Percentiles rank a stretch among this genome's conserved stretches.
Evolutionary conservation across 2,797 vertebrate genomes (phyloP).

Genomic region (Tachyglossus aculeatus): DNA sequence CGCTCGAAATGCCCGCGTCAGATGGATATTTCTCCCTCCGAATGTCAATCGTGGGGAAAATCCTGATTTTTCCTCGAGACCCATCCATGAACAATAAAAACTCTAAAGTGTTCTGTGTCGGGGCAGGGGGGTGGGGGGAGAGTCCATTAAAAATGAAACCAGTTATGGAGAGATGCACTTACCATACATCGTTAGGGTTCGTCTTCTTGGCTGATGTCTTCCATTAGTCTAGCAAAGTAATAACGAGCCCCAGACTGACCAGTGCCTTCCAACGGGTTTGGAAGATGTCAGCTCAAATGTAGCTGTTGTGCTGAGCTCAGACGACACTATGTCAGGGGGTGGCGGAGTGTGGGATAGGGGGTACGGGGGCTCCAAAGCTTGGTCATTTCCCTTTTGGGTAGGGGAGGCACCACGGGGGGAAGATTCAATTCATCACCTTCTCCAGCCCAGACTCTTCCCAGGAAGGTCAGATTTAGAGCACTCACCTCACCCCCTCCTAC

Average conservation of each 20-base stretch:
- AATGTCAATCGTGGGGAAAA: slow-evolving; percentile 75
- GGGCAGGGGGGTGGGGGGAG: no score
- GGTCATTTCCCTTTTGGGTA: background rate
- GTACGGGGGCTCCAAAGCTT: slow-evolving; percentile 30
- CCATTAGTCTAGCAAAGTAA: slow-evolving; percentile 55
- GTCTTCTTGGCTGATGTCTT: slow-evolving; percentile 71
- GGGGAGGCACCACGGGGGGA: slow-evolving; percentile 13
- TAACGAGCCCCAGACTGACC: slow-evolving; percentile 23
- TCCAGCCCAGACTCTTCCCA: slow-evolving; percentile 9
- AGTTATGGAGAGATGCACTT: slow-evolving; percentile 59
- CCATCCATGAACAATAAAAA: slow-evolving; percentile 75
- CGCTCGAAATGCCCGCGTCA: slow-evolving; percentile 72
- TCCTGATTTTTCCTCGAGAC: slow-evolving; percentile 68
- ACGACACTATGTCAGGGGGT: background rate
- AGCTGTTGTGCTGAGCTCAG: slow-evolving; percentile 19
- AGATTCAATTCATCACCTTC: slow-evolving; percentile 31
- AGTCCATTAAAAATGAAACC: slow-evolving; percentile 60
- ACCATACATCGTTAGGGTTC: slow-evolving; percentile 69
- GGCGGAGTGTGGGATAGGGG: no score
- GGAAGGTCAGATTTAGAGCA: no score
- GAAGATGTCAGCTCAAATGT: slow-evolving; percentile 28
- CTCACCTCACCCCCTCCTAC: no score
- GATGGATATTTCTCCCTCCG: slow-evolving; percentile 70
- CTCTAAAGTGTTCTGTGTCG: slow-evolving; percentile 71
- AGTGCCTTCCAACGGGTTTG: slow-evolving; percentile 5